Evolutionary conservation across 2,888 invertebrate species (phyloP).

Genomic region (Macaria notata): DNA sequence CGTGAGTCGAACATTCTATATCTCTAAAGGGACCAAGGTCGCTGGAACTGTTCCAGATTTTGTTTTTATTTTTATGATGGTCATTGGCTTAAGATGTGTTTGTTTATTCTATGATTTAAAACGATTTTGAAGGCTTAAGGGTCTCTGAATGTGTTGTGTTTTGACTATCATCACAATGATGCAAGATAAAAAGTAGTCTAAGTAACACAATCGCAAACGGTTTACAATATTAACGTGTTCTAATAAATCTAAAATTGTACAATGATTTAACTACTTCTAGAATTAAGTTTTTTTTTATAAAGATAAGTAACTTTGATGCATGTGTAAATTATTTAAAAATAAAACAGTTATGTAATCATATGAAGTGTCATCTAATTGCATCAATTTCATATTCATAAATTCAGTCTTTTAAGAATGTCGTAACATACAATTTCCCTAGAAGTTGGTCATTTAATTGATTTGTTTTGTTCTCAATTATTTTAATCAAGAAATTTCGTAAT

Average conservation of each 20-base stretch:
- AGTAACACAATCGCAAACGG: no score
- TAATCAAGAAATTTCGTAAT: background rate
- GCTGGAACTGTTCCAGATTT: constrained; percentile 74
- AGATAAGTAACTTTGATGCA: no score
- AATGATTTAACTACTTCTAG: no score
- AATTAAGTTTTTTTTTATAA: no score
- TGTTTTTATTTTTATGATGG: constrained; percentile 50
- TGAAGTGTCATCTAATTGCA: no score
- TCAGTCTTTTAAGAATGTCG: background rate
- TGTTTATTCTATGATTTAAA: constrained; percentile 36
- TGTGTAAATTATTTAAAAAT: no score
- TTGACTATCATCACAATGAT: no score
- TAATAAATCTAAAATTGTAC: no score
- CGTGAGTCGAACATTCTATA: constrained; percentile 63
- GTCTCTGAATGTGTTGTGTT: constrained; percentile 1
- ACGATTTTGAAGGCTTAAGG: constrained; percentile 45
- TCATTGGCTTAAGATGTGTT: constrained; percentile 39
- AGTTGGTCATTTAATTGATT: background rate
- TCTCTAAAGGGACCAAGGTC: constrained; percentile 71
- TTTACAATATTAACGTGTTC: no score
- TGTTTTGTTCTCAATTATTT: background rate
- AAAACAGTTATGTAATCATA: no score
- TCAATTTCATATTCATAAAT: background rate
- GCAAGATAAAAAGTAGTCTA: no score
- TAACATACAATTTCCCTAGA: background rate